Evolutionary conservation across 2,113 vertebrate genomes (phyloP).

Genomic region (Nannospalax galili): DNA sequence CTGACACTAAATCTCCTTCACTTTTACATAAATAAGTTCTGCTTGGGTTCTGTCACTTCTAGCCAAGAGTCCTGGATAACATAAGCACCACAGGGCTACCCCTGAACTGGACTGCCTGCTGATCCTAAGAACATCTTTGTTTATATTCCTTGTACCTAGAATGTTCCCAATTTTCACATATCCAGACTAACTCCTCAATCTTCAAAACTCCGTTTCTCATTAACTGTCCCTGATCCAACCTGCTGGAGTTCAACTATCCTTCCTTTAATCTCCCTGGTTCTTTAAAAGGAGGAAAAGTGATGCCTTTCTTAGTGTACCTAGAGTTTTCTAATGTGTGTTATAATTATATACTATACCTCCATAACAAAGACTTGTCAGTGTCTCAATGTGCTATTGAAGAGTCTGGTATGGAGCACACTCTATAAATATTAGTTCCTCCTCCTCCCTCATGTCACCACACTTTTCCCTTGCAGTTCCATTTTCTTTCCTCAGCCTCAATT

Average conservation of each 20-base stretch:
- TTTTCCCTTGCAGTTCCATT: background rate
- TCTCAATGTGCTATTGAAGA: background rate
- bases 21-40: slow-evolving; percentile 16
- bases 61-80: background rate
- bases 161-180: background rate
- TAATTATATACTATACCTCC: background rate
- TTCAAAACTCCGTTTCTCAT: background rate
- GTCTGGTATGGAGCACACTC: background rate
- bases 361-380: slow-evolving; percentile 26
- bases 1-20: background rate
- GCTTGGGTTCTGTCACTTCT: background rate
- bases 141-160: background rate
- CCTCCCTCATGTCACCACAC: background rate
- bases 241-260: background rate
- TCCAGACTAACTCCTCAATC: background rate
- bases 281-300: background rate
- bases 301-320: background rate
- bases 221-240: background rate
- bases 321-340: slow-evolving; percentile 19
- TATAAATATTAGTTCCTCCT: background rate
- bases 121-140: background rate
- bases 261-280: background rate
- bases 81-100: background rate
- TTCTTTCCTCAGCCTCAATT: background rate
- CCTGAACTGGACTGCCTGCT: background rate